These are phyloP conservation scores for Seira sanloemensis DNA, from an alignment of 2,888 invertebrate genomes.

Conservation along the genomic window DNA sequence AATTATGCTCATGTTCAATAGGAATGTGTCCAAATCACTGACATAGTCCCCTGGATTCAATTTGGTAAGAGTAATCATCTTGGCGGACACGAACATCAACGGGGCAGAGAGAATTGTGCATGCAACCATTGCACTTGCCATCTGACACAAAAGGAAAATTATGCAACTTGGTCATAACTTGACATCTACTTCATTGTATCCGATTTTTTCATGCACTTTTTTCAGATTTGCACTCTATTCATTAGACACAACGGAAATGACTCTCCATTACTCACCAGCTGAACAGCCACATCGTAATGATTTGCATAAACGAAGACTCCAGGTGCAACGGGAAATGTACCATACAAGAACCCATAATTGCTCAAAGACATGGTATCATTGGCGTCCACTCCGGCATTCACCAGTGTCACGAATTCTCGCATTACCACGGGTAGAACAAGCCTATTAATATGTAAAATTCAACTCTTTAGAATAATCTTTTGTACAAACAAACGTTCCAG, in stretches of 20 bases:
- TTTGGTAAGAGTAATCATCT: slow-evolving; percentile 87
- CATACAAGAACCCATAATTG: slow-evolving; percentile 96
- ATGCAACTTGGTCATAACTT: neutral
- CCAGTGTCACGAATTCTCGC: slow-evolving; percentile 86
- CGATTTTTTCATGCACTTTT: no score
- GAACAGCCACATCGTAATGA: slow-evolving; percentile 89
- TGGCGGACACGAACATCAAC: slow-evolving; percentile 95
- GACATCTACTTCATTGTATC: no score
- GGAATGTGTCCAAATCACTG: slow-evolving; percentile 85
- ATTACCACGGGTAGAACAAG: slow-evolving; percentile 89
- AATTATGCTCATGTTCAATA: slow-evolving; percentile 89
- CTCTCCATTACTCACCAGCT: slow-evolving; percentile 81
- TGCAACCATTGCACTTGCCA: slow-evolving; percentile 95
- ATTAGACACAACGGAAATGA: neutral
- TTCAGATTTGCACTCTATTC: no score
- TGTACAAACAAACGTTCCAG: neutral
- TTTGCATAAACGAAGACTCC: slow-evolving; percentile 91
- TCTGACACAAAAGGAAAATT: slow-evolving; percentile 78
- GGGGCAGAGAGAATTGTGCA: slow-evolving; percentile 96
- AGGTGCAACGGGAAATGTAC: slow-evolving; percentile 85
- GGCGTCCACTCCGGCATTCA: slow-evolving; percentile 80
- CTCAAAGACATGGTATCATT: slow-evolving; percentile 88
- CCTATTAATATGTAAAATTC: slow-evolving; percentile 76
- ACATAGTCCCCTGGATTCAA: slow-evolving; percentile 84
- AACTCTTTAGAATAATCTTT: neutral